Base-by-base conservation (phyloP, 2,113 vertebrate genomes). In the Gallinago jamesoni region DNA sequence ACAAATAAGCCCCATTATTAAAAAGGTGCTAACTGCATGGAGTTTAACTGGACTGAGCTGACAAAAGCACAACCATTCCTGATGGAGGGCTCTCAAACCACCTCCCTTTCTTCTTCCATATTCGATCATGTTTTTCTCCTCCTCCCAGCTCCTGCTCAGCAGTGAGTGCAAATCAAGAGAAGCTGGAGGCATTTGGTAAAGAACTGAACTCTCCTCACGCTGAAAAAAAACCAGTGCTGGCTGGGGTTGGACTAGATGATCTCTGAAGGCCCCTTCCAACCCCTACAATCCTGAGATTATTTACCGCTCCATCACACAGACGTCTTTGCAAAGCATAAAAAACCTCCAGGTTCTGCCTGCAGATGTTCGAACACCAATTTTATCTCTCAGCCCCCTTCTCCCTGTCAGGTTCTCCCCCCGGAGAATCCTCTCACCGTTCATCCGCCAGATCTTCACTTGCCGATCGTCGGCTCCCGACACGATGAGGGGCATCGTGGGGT, bases 391-490 rank as follows among this genome's bases (percentile, higher is more conserved):
- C 19, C 30, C 52, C 48, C 16, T 53, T 30, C 28, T 45, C 48
- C 35, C 55, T 5, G 7, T 1, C 11, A 7, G 11, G 53, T 30
- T 55, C 28, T 10, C 47, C 45, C 24, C 4, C 28, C 4, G 7
- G 24, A 75, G 43, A 50, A 47, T 6, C 35, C 78, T 41, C 98
- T 98, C 84, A 99, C 99, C 99, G 3, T 99, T 99, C 99, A 99
- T 99, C 83, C 99, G 96, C 99, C 99, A 99, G 97, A 99, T 99
- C 98, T 99, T 99, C 89, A 99, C 99, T 89, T 99, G 99, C 18
- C 99, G 98, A 69, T 99, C 99, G 18, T 99, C 99, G 1, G 99
- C 99, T 52, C 99, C 99, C 0, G 99, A 99, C 22, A 99, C 99
- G 3, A 99, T 99, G 8, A 99, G 99, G 0, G 99, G 99, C 99